A percentile compares a stretch with the other conserved stretches of the same genome.
Conservation (phyloP, 2,113 vertebrate genomes). For the Ellobius talpinus region DNA sequence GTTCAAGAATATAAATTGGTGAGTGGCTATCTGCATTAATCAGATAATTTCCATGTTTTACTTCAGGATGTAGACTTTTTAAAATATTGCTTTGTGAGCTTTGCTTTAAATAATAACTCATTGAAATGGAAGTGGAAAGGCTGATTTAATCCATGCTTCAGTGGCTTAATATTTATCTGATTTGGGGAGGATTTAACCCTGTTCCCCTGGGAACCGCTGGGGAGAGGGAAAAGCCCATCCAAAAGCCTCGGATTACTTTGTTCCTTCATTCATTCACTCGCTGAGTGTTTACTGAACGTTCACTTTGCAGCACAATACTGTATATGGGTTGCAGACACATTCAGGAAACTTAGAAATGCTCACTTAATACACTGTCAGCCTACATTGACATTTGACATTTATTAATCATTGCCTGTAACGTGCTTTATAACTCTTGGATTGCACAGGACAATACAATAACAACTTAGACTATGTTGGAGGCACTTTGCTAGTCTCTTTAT, state of each 20-base stretch:
- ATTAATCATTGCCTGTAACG: background rate
- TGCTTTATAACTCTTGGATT: constrained; percentile 28
- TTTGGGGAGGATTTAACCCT: constrained; percentile 67
- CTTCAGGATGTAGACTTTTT: constrained; percentile 75
- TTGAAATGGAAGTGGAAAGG: constrained; percentile 69
- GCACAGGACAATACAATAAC: background rate
- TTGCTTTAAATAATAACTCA: constrained; percentile 78
- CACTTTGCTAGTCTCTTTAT: background rate
- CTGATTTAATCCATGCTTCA: constrained; percentile 72
- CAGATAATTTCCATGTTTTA: constrained; percentile 82
- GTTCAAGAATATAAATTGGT: constrained; percentile 82
- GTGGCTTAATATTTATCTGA: constrained; percentile 69
- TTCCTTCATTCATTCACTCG: constrained; percentile 57
- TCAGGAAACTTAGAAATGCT: background rate
- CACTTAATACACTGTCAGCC: background rate
- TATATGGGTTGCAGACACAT: background rate
- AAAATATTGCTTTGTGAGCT: constrained; percentile 77
- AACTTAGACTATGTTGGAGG: background rate
- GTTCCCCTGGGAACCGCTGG: constrained; percentile 38
- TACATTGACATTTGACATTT: background rate
- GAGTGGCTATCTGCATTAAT: constrained; percentile 84
- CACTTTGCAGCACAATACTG: background rate
- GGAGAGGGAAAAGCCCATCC: constrained; percentile 17
- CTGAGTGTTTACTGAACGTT: background rate
- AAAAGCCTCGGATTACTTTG: constrained; percentile 43